Conservation (phyloP, 2,888 invertebrate genomes). For the Cacoxenus indagator region DNA sequence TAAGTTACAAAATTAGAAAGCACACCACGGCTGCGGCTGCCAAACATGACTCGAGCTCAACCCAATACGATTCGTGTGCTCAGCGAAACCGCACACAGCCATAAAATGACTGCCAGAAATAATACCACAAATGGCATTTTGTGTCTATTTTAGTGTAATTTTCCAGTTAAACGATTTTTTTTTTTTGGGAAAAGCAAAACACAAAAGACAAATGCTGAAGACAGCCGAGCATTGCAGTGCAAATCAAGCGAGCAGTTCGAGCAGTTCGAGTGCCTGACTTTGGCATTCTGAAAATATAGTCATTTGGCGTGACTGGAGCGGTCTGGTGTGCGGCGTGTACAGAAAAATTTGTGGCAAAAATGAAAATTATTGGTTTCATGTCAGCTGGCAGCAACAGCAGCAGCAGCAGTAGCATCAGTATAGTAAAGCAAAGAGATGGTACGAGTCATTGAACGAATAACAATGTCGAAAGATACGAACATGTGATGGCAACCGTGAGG, state of each 20-base stretch:
- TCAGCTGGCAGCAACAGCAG: slow-evolving; percentile 9
- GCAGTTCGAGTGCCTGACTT: slow-evolving; percentile 39
- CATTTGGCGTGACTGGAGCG: too few species aligned
- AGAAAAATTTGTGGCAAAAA: slow-evolving; percentile 48
- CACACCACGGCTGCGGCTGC: too few species aligned
- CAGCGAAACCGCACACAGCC: neutral
- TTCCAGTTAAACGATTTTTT: slow-evolving; percentile 53
- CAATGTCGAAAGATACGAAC: slow-evolving; percentile 29
- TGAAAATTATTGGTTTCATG: slow-evolving; percentile 52
- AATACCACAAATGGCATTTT: slow-evolving; percentile 50
- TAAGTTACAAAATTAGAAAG: too few species aligned
- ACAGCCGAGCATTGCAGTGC: neutral
- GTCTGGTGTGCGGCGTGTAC: neutral
- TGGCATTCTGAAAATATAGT: slow-evolving; percentile 43
- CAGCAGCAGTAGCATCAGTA: neutral
- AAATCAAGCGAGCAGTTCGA: slow-evolving; percentile 28
- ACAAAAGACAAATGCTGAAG: neutral
- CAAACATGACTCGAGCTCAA: too few species aligned
- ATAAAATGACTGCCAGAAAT: neutral
- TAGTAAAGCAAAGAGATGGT: slow-evolving; percentile 26
- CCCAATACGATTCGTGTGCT: neutral
- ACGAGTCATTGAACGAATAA: slow-evolving; percentile 7
- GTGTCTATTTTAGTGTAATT: slow-evolving; percentile 62
- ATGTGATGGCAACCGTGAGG: neutral
- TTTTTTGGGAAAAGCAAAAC: neutral